Base-by-base conservation (phyloP, 2,888 invertebrate genomes). In the Gymnosoma rotundatum region DNA sequence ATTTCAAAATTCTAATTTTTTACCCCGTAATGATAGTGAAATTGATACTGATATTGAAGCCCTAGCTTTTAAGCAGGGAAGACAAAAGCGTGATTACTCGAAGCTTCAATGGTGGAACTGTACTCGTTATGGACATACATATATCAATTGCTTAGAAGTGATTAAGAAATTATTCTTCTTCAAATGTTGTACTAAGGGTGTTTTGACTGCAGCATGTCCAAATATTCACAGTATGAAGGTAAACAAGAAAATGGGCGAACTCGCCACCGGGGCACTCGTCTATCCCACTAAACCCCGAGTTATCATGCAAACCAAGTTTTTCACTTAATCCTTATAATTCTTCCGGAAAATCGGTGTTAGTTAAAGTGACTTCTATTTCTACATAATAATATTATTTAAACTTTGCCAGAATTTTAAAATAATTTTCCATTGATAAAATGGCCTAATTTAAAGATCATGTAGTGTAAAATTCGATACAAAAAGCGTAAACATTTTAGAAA, bases 41-140 rank as follows among this genome's bases (percentile, higher is more conserved):
- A 10, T 54, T 21, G 12, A 54, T 4, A 25, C 12, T 4, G n/a
- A n/a, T n/a, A n/a, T n/a, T n/a, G n/a, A n/a, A n/a, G n/a, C n/a
- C n/a, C n/a, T n/a, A n/a, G n/a, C n/a, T n/a, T n/a, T n/a, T n/a
- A n/a, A n/a, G n/a, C n/a, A n/a, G 2, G 52, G 18, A 25, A 52
- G 12, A 18, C 7, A 12, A 10, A 58, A 25, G 4, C 21, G 38
- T 36, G 70, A 60, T 48, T 60, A 36, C 14, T 48, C 60, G 14
- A 32, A 48, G 2, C 48, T 72, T 7, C 25, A 32, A 6, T 72
- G 70, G 5, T 58, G 58, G 70, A 70, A 70, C 38, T 69, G 67
- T 10, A 16, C 10, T 16, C 21, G 21, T 16, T 69, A 38, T 56
- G 54, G 69, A 10, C 56, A 56, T 42, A 42, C 42, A 1, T 56